These are phyloP conservation scores for Dasyprocta punctata DNA, from an alignment of 2,113 vertebrate genomes.

Conservation along the genomic window DNA sequence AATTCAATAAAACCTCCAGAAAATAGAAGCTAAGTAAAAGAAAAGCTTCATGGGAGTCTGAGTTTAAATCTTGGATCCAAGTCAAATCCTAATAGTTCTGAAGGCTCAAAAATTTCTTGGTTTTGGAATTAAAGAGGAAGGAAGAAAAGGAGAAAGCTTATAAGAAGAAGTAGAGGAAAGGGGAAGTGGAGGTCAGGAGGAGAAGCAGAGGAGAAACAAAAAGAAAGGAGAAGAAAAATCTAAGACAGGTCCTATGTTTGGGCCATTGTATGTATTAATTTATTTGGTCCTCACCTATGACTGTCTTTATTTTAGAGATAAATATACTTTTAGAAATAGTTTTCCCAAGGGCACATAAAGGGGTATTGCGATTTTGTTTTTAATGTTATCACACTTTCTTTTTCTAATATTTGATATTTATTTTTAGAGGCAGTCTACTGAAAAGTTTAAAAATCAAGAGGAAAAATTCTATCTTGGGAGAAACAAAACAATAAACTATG, in stretches of 20 bases:
- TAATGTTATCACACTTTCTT: background rate
- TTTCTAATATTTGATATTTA: constrained; percentile 11
- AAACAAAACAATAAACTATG: background rate
- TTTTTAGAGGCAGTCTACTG: background rate
- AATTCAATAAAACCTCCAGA: background rate
- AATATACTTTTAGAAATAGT: background rate
- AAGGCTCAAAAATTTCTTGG: background rate
- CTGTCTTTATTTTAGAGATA: background rate
- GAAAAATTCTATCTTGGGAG: background rate
- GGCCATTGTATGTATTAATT: background rate
- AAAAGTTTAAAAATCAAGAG: background rate
- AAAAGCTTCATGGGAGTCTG: background rate
- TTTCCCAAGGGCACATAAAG: background rate
- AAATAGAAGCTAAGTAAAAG: background rate
- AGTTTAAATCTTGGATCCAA: background rate
- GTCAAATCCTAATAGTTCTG: background rate
- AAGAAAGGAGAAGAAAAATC: background rate
- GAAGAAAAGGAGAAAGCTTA: background rate
- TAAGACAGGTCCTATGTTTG: background rate
- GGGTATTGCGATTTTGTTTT: background rate
- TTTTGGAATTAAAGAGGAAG: background rate
- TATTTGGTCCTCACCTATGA: background rate
- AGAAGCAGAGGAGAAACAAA: background rate
- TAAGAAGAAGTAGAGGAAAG: background rate
- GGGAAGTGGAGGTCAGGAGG: background rate